Conservation (phyloP, 2,888 invertebrate genomes). For the Melanargia galathea region DNA sequence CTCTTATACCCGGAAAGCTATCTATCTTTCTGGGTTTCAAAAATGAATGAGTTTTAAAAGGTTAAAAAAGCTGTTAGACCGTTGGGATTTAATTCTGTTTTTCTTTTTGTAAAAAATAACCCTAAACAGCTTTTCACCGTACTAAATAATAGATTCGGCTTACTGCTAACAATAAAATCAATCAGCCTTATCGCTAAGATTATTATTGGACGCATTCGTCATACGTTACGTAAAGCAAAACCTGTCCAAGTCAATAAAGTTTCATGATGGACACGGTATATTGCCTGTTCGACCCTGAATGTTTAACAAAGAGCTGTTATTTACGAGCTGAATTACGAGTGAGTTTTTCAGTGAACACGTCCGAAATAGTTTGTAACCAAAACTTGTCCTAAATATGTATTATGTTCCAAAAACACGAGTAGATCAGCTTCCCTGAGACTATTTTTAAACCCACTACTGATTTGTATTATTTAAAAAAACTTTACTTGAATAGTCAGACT, state of each 20-base stretch:
- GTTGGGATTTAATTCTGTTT: too few species aligned
- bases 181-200: slow-evolving; percentile 24
- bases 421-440: background rate
- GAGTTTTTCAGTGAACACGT: slow-evolving; percentile 24
- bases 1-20: too few species aligned
- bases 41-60: background rate
- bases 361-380: background rate
- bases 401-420: background rate
- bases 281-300: slow-evolving; percentile 57
- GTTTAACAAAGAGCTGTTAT: slow-evolving; percentile 57
- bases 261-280: slow-evolving; percentile 50
- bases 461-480: background rate
- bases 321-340: slow-evolving; percentile 48
- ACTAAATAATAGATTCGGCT: background rate
- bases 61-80: too few species aligned
- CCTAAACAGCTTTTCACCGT: background rate
- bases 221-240: slow-evolving; percentile 47
- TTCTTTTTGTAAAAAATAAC: background rate
- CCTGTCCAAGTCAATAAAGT: slow-evolving; percentile 46
- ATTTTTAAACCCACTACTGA: background rate
- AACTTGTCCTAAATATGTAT: background rate
- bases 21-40: background rate
- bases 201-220: slow-evolving; percentile 29
- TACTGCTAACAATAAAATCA: slow-evolving; percentile 20
- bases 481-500: too few species aligned